These are phyloP conservation scores for Pangasius krempfi DNA, from an alignment of 2,797 vertebrate species.

Conservation along the genomic window DNA sequence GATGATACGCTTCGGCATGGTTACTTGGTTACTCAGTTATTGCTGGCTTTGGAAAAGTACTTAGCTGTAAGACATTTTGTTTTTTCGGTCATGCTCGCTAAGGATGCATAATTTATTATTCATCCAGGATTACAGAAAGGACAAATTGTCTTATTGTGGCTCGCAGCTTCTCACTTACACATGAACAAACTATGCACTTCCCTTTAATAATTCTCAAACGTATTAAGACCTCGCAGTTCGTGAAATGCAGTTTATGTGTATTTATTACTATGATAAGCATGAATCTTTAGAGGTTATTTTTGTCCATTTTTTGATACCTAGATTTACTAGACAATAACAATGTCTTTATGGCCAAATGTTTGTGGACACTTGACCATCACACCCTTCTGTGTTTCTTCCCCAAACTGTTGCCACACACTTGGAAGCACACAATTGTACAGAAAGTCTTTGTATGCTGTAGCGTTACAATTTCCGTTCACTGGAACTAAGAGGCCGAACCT, in stretches of 20 bases:
- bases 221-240: neutral
- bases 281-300: neutral
- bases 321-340: neutral
- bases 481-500: too few species aligned
- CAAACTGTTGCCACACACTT: neutral
- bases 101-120: neutral
- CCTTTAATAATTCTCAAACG: neutral
- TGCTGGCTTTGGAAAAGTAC: neutral
- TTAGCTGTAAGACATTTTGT: neutral
- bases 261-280: neutral
- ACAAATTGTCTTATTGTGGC: neutral
- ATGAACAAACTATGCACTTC: neutral
- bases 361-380: neutral
- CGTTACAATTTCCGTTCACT: too few species aligned
- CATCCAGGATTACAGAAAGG: neutral
- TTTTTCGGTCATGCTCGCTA: neutral
- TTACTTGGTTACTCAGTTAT: constrained; percentile 1
- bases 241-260: neutral
- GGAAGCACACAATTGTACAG: too few species aligned
- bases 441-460: neutral
- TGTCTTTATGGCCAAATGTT: neutral
- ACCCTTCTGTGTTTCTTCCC: neutral
- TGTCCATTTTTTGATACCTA: neutral
- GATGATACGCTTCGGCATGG: neutral
- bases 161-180: neutral